Evolutionary conservation across 2,113 vertebrate genomes (phyloP).

Genomic region (Nipponia nippon): DNA sequence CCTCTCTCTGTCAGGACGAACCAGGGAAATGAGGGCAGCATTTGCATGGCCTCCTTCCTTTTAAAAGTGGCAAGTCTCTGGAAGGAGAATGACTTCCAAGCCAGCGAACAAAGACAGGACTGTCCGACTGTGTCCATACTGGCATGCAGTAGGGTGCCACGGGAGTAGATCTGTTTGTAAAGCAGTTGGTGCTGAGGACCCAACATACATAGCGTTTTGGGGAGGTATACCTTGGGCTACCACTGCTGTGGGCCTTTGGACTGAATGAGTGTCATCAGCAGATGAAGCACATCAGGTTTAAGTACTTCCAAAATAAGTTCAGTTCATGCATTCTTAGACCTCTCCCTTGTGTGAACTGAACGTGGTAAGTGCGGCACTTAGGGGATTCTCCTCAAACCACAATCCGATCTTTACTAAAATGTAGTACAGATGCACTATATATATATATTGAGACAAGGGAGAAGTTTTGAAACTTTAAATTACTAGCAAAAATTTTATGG

Average conservation of each 20-base stretch:
- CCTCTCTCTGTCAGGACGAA: neutral
- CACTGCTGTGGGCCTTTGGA: neutral
- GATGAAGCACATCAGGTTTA: neutral
- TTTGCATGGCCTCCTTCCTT: neutral
- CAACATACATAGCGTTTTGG: neutral
- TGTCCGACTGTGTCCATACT: neutral
- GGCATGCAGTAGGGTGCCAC: neutral
- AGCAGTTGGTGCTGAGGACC: neutral
- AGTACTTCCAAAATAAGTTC: neutral
- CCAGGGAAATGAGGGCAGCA: neutral
- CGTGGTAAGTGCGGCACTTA: neutral
- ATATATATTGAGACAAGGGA: neutral
- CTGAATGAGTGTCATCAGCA: neutral
- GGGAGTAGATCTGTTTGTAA: neutral
- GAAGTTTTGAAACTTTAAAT: neutral
- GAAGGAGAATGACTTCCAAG: neutral
- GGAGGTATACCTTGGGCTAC: neutral
- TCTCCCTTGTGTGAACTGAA: neutral
- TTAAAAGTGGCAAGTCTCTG: neutral
- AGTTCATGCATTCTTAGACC: neutral
- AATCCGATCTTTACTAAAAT: neutral
- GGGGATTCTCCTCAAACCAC: neutral
- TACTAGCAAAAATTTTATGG: neutral
- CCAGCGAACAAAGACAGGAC: neutral
- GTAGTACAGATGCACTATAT: neutral